Conservation (phyloP, 2,797 vertebrate species). For the Petrocephalus schoutedeni region DNA sequence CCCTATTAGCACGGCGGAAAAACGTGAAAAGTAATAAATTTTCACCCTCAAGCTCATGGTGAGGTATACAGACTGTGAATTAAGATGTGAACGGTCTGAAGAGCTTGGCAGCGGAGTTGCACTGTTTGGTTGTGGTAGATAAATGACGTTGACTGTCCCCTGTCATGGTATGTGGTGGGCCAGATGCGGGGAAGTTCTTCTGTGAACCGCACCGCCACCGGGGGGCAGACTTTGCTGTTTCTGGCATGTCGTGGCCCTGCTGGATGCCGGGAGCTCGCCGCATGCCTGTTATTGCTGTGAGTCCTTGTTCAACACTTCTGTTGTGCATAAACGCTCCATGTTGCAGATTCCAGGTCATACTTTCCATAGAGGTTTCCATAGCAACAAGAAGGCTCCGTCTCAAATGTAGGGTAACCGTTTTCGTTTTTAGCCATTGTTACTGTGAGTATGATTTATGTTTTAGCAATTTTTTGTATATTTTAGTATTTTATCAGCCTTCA, state of each 20-base stretch:
- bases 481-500: slow-evolving; percentile 26
- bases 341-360: background rate
- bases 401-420: background rate
- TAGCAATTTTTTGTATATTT: background rate
- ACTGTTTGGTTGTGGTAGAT: background rate
- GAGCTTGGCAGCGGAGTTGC: background rate
- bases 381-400: slow-evolving; percentile 15
- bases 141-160: background rate
- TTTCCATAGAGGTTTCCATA: slow-evolving; percentile 8
- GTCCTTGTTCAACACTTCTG: slow-evolving; percentile 38
- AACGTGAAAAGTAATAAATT: background rate
- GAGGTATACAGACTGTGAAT: background rate
- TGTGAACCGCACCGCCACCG: slow-evolving; percentile 70
- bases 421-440: background rate
- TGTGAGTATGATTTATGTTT: background rate
- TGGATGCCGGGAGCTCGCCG: slow-evolving; percentile 72
- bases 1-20: background rate
- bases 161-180: background rate
- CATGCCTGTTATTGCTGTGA: slow-evolving; percentile 67
- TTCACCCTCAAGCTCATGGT: background rate
- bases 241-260: slow-evolving; percentile 75
- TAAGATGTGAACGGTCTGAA: background rate
- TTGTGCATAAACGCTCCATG: too few relatives aligned
- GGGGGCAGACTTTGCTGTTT: slow-evolving; percentile 78
- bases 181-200: slow-evolving; percentile 82